Conservation (phyloP, 35 echinoderm and acorn worm species). For the Patiria miniata region DNA sequence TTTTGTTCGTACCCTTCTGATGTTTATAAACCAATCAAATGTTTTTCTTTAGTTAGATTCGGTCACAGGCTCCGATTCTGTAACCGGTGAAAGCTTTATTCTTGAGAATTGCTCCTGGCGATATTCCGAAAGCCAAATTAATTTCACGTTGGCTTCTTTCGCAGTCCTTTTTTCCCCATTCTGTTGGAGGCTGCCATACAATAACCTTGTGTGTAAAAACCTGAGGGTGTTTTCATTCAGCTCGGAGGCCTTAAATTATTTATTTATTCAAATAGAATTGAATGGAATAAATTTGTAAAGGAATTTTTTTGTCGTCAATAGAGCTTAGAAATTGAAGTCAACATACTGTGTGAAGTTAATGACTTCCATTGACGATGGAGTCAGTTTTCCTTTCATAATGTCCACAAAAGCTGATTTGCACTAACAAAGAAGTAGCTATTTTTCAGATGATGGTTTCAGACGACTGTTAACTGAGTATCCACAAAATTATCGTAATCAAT, state of each 20-base stretch:
- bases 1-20: neutral
- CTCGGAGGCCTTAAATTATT: neutral
- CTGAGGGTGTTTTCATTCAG: neutral
- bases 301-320: neutral
- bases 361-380: no score
- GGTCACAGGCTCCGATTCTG: neutral
- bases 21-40: conserved; percentile 22
- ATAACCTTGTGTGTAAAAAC: conserved; percentile 16
- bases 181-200: neutral
- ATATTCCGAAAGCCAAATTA: neutral
- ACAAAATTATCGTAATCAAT: no score
- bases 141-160: conserved; percentile 8
- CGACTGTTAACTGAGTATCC: no score
- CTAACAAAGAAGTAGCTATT: no score
- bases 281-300: neutral
- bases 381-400: no score
- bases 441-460: no score
- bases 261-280: neutral
- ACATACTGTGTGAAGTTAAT: neutral
- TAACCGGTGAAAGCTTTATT: conserved; percentile 8
- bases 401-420: no score
- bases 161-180: no score
- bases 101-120: neutral
- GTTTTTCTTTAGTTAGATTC: neutral
- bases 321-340: neutral